Evolutionary conservation across 2,797 vertebrate genomes (phyloP), one percentile per base, ranked within the genome.

Genomic region (Odontamblyopus lacepedii): DNA sequence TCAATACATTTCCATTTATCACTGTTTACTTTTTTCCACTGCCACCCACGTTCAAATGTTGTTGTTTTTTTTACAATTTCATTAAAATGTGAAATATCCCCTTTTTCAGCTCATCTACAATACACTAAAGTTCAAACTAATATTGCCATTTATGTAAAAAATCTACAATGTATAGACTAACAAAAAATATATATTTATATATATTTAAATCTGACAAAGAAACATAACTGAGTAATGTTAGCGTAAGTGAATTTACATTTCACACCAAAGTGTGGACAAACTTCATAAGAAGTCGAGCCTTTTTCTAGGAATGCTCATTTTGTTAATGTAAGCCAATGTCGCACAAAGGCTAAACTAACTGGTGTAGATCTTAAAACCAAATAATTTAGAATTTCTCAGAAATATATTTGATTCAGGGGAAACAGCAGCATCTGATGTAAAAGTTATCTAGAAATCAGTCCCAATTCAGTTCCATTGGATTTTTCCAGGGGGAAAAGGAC

Each of bases 81-180:
- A 85, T 89, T 89, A 89, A 83, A 89, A 91, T 89, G 87, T 90
- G 84, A 90, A 88, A 91, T 87, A 90, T 86, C 86, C 88, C 89
- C 85, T 81, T 86, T 83, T 88, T 90, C 90, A 85, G 87, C 84
- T 91, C 91, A 91, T 91, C 92, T 93, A 93, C 92, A 91, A 94
- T 93, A 94, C 92, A 94, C 92, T 94, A 93, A 92, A 92, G 90
- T 92, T 93, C 91, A 91, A 93, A 92, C 93, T 93, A 94, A 93
- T 94, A 94, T 94, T 92, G 89, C 92, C 89, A 93, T 94, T 93
- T 91, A 92, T 93, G 92, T 94, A 95, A 93, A 94, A 92, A 95
- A 94, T 94, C 95, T 95, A 95, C 94, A 95, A 93, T 95, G 94
- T 95, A 95, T 94, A 95, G 93, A 93, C 93, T 95, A 95, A 95